Conservation (phyloP, 2,797 vertebrate species). For the Malacoraja senta region DNA sequence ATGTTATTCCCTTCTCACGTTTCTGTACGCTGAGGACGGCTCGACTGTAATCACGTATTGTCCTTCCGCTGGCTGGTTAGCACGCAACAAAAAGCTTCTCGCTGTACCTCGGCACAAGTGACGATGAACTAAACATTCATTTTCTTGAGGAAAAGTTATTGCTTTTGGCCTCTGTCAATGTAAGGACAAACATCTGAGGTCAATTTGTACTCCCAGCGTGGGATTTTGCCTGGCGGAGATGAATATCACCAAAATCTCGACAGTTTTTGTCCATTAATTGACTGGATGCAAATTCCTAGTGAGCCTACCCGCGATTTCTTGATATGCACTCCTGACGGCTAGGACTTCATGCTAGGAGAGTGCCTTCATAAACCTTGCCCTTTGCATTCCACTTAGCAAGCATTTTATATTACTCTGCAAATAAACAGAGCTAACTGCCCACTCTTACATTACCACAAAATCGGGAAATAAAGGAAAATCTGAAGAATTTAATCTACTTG, state of each 20-base stretch:
- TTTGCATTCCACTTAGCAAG: conserved; percentile 20
- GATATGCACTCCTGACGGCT: background rate
- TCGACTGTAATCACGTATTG: too few relatives aligned
- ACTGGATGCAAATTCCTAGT: background rate
- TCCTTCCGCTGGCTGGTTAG: too few relatives aligned
- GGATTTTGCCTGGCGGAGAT: background rate
- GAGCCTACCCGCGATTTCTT: background rate
- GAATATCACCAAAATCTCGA: conserved; percentile 11
- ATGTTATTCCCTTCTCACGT: too few relatives aligned
- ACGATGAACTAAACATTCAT: too few relatives aligned
- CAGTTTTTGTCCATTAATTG: background rate
- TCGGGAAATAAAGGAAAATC: conserved; percentile 14
- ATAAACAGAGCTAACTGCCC: background rate
- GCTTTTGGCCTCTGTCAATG: background rate
- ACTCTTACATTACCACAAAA: conserved; percentile 2
- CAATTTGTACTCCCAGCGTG: conserved; percentile 22
- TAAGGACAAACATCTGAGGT: background rate
- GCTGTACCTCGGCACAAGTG: too few relatives aligned
- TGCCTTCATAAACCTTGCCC: conserved; percentile 9
- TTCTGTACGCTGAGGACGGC: too few relatives aligned
- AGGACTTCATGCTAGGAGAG: background rate
- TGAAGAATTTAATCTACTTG: conserved; percentile 15
- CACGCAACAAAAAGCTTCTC: too few relatives aligned
- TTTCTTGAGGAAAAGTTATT: conserved; percentile 11
- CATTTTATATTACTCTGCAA: background rate